Percentiles rank a stretch among this genome's conserved stretches.
These are phyloP conservation scores for Danio aesculapii DNA, from an alignment of 2,797 vertebrate species.

Conservation along the genomic window DNA sequence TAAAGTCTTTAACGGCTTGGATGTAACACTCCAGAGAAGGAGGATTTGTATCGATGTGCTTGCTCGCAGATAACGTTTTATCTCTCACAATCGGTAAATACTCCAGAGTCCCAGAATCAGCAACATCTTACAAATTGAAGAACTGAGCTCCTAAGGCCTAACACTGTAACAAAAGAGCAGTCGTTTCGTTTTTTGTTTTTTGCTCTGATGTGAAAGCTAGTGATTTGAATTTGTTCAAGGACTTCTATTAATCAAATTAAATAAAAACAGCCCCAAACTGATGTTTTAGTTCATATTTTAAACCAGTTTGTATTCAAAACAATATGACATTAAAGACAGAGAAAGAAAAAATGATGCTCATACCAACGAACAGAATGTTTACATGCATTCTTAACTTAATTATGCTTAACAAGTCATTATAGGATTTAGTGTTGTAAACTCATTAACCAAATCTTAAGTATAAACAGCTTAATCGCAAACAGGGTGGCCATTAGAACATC, in stretches of 20 bases:
- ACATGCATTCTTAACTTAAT: no score
- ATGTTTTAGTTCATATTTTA: background rate
- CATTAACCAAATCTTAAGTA: no score
- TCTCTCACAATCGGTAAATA: constrained; percentile 12
- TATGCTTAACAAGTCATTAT: no score
- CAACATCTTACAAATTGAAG: constrained; percentile 8
- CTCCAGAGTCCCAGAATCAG: constrained; percentile 7
- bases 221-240: background rate
- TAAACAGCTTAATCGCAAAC: no score
- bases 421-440: no score
- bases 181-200: background rate
- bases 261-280: background rate
- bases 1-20: constrained; percentile 6
- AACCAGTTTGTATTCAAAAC: background rate
- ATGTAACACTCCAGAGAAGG: constrained; percentile 6
- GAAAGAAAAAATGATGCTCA: background rate
- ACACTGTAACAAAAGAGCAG: background rate
- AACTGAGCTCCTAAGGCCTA: background rate
- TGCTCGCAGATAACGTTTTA: constrained; percentile 16
- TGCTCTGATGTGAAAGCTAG: background rate
- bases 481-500: no score
- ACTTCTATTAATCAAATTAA: background rate
- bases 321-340: background rate
- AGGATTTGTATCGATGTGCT: constrained; percentile 24
- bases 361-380: no score